Evolutionary conservation across 2,113 vertebrate genomes (phyloP), one percentile per base, ranked within the genome.

Genomic region (Gambusia affinis): DNA sequence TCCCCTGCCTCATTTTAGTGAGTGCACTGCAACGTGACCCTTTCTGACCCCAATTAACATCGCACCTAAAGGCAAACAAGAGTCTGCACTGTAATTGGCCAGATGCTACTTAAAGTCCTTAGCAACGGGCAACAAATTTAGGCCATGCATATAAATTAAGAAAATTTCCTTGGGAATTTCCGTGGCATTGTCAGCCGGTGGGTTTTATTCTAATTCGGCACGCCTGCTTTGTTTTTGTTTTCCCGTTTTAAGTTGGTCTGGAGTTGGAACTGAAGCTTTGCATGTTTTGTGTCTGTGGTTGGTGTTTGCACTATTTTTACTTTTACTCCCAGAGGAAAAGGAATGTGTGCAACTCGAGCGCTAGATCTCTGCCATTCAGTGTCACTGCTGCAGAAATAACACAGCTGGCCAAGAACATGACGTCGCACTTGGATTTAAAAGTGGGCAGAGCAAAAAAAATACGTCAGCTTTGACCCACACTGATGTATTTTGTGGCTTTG

Each of bases 31-130:
- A 86, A 73, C 74, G 29, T 87, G 80, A 91, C 88, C 87, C 88
- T 60, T 44, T 0, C 0, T 90, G 87, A 88, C 90, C 89, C 78
- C 89, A 80, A 91, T 94, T 94, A 92, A 89, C 85, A 90, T 90
- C 84, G 31, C 51, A 84, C 91, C 91, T 81, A 81, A 82, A 77
- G 90, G 85, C 73, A 57, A 71, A 37, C 28, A 3, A 44, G 76
- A 70, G 62, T 35, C 65, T 64, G 67, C 19, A 33, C 67, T 79
- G 67, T 89, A 91, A 92, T 91, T 91, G 85, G 85, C 77, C 73
- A 65, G 70, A 75, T 80, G 28, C 60, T 73, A 69, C 82, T 89
- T 71, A 70, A 87, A 86, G 74, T 72, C 84, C 87, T 82, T 80
- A 62, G 87, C 82, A 91, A 88, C 87, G 81, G 82, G 79, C 80